Evolutionary conservation across 1,140 invertebrate species (phyloP), one percentile per base, ranked within the genome.

Genomic region (Carcinoscorpius rotundicauda): DNA sequence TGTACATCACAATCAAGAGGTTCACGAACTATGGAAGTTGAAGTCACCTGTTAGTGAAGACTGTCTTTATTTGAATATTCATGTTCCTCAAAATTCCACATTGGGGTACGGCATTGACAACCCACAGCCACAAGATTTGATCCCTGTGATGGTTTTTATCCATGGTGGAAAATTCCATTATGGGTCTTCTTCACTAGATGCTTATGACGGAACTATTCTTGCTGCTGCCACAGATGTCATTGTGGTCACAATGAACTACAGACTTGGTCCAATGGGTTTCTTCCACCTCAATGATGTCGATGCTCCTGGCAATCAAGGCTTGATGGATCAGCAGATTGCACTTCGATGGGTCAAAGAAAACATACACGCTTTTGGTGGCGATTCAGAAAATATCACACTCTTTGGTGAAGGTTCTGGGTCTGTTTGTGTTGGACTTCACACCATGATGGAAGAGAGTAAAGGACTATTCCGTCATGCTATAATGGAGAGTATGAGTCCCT

Each of bases 271-370:
- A 83, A 86, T 97, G 69, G 93, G 94, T 11, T 98, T 95, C 77
- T 86, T 97, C 70, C 87, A 88, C 48, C 85, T 91, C 5, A 6
- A 49, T 11, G 58, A 52, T 70, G 83, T 84, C 4, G 86, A 91
- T 73, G 85, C 88, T 3, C 85, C 91, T 0, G 94, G 93, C 8
- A 98, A 98, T 77, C 91, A 84, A 71, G 95, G 93, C 0, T 77
- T 97, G 70, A 82, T 91, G 78, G 93, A 97, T 73, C 93, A 96
- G 79, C 82, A 91, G 52, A 86, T 91, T 5, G 89, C 91, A 0
- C 75, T 94, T 50, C 82, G 84, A 69, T 94, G 89, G 89, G 83
- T 97, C 0, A 85, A 88, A 73, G 84, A 84, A 58, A 93, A 94
- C 74, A 93, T 95, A 8, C 82, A 85, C 64, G 74, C 79, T 57